Conservation (phyloP, 2,888 invertebrate genomes). For the Hyposoter didymator region DNA sequence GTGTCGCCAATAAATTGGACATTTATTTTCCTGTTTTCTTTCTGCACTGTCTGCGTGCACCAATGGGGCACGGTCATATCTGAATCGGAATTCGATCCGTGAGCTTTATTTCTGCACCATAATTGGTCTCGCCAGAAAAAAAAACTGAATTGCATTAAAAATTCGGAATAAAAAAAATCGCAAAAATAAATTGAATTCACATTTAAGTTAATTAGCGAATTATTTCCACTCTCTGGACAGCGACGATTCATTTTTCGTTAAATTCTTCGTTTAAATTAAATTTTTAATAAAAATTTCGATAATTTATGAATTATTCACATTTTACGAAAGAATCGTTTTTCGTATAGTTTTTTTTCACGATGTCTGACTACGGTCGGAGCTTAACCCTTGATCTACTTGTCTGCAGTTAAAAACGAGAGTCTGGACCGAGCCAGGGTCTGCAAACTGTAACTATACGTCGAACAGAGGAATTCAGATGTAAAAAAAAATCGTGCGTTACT, state of each 20-base stretch:
- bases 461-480: not conserved
- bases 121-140: not conserved
- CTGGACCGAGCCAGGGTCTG: not conserved
- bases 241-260: not conserved
- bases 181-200: not conserved
- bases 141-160: not conserved
- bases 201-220: not conserved
- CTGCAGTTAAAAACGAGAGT: not conserved
- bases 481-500: not conserved
- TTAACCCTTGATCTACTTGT: not conserved
- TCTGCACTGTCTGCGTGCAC: not conserved
- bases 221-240: not conserved
- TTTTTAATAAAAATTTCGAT: not conserved
- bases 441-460: not conserved
- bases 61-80: not conserved
- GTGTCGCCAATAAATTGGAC: constrained; percentile 35
- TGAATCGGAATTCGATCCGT: not conserved
- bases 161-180: not conserved
- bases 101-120: not conserved
- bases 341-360: no score
- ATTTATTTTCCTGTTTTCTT: constrained; percentile 9
- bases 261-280: not conserved
- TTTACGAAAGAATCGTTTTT: no score
- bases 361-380: not conserved
- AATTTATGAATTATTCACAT: not conserved